These are phyloP conservation scores for Zenarchopterus dispar DNA, from an alignment of 2,797 vertebrate species.

Conservation along the genomic window DNA sequence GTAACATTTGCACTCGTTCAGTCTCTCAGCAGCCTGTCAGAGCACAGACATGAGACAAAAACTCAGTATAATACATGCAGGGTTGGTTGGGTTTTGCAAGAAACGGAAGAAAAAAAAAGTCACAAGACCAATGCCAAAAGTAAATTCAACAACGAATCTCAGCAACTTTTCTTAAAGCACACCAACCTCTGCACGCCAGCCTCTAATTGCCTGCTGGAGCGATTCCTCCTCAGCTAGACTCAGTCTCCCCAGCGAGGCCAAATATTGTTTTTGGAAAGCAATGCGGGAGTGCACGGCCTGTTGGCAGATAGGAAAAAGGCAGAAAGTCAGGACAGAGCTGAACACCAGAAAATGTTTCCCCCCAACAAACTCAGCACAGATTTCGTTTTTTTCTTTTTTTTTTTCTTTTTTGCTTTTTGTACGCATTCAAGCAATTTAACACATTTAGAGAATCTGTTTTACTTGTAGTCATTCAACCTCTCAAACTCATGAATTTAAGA, in stretches of 20 bases:
- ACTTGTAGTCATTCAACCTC: too few species aligned
- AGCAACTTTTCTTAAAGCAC: neutral
- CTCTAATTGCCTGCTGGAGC: conserved; percentile 90
- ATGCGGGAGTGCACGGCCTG: conserved; percentile 92
- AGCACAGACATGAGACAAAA: conserved; percentile 14
- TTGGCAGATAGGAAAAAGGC: conserved; percentile 26
- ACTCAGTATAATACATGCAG: neutral
- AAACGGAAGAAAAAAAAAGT: neutral
- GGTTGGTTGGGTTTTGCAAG: neutral
- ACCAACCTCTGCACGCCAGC: conserved; percentile 90
- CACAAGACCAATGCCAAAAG: too few species aligned
- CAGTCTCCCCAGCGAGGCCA: conserved; percentile 88
- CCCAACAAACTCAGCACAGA: neutral
- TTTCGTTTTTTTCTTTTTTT: neutral
- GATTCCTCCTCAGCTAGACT: conserved; percentile 89
- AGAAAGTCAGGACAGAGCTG: conserved; percentile 15
- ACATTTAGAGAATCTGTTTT: neutral
- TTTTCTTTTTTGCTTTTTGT: neutral
- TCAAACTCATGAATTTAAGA: too few species aligned
- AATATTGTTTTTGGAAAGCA: conserved; percentile 90
- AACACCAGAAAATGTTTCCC: neutral
- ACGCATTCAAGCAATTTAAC: neutral
- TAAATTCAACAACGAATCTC: neutral
- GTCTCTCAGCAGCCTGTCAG: conserved; percentile 85
- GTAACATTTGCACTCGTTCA: conserved; percentile 87